Conservation (phyloP, 2,888 invertebrate species). For the Zygaena filipendulae region DNA sequence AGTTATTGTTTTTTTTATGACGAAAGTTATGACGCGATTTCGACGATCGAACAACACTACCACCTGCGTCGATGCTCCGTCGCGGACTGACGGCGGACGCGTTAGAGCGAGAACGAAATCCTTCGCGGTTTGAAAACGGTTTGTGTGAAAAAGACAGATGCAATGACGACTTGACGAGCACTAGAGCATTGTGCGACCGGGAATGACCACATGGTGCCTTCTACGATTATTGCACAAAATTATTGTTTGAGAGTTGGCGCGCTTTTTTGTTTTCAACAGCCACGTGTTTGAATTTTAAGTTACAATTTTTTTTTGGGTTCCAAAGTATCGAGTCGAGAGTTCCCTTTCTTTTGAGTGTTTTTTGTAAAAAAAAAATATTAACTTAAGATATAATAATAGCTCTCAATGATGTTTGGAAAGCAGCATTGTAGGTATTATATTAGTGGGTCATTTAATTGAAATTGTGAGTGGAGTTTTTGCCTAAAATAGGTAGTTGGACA, state of each 20-base stretch:
- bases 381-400: neutral
- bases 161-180: too few relatives aligned
- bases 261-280: slow-evolving; percentile 43
- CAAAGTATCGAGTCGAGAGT: too few relatives aligned
- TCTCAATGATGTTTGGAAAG: neutral
- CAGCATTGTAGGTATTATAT: too few relatives aligned
- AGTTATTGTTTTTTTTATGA: slow-evolving; percentile 40
- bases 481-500: too few relatives aligned
- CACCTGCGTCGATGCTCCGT: slow-evolving; percentile 19
- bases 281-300: slow-evolving; percentile 48
- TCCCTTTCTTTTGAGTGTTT: too few relatives aligned
- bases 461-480: too few relatives aligned
- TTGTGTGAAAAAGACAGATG: slow-evolving; percentile 31
- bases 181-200: slow-evolving; percentile 35
- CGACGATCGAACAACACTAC: slow-evolving; percentile 22
- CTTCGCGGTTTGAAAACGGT: slow-evolving; percentile 20
- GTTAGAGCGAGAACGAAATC: slow-evolving; percentile 30
- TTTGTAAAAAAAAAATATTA: neutral
- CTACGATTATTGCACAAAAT: slow-evolving; percentile 51
- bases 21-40: slow-evolving; percentile 49
- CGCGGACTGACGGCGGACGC: slow-evolving; percentile 34
- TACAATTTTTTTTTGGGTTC: too few relatives aligned
- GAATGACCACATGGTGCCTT: slow-evolving; percentile 62
- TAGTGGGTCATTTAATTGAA: too few relatives aligned
- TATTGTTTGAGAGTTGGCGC: slow-evolving; percentile 46